Conservation (phyloP, 2,113 vertebrate species). For the Anser cygnoides region DNA sequence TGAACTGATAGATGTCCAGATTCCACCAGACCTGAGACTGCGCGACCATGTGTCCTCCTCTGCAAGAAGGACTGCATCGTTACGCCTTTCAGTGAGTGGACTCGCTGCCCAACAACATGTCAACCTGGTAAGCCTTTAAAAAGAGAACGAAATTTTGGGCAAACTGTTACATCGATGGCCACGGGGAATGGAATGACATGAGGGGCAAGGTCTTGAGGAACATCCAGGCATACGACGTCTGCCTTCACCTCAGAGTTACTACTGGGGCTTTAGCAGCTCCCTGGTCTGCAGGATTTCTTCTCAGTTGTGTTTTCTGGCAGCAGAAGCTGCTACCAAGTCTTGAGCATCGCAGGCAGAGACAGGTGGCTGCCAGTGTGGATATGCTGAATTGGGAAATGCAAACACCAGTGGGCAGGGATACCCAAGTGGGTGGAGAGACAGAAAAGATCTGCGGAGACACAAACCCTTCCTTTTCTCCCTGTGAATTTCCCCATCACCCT, state of each 20-base stretch:
- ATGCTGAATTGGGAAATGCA: background rate
- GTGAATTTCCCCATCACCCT: background rate
- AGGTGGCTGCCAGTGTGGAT: background rate
- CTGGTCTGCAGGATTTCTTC: background rate
- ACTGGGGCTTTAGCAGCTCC: background rate
- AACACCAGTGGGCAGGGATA: too few species aligned
- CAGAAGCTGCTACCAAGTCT: background rate
- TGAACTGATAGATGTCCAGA: slow-evolving; percentile 87
- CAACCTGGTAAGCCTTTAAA: slow-evolving; percentile 80
- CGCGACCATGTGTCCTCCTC: slow-evolving; percentile 84
- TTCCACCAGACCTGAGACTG: slow-evolving; percentile 80
- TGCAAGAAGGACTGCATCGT: slow-evolving; percentile 92
- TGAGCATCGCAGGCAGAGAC: background rate
- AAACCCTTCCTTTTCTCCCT: background rate
- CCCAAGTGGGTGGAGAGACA: background rate
- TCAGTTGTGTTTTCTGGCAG: background rate
- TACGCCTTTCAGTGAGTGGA: slow-evolving; percentile 96
- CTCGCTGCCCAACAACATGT: slow-evolving; percentile 84
- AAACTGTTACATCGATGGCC: background rate
- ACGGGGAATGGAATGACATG: too few species aligned
- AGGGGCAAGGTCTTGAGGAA: background rate
- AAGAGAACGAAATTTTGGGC: background rate
- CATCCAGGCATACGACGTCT: background rate
- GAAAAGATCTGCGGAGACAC: background rate
- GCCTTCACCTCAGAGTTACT: background rate